These are phyloP conservation scores for Meta bourneti DNA, from an alignment of 2,888 invertebrate species.

Conservation along the genomic window DNA sequence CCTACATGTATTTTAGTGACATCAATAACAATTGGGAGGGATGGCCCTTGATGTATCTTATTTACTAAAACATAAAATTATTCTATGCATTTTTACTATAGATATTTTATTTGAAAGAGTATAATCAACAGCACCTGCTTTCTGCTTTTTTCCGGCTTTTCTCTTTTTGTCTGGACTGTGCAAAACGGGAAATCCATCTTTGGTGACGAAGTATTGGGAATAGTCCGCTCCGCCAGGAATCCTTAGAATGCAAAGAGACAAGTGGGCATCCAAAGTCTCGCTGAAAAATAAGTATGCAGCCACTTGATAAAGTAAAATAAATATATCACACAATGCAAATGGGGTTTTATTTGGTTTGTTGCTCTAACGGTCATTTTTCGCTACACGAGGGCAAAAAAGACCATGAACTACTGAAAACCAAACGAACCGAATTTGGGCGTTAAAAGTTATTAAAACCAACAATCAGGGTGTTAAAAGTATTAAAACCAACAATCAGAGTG, in stretches of 20 bases:
- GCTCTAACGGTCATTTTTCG: not conserved
- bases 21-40: too few species aligned
- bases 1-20: too few species aligned
- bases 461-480: too few species aligned
- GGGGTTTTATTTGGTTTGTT: not conserved
- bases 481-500: too few species aligned
- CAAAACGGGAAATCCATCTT: conserved; percentile 52
- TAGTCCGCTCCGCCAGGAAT: conserved; percentile 92
- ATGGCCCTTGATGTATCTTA: too few species aligned
- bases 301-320: not conserved
- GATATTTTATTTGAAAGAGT: too few species aligned
- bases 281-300: conserved; percentile 82
- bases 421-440: too few species aligned
- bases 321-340: too few species aligned
- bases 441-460: too few species aligned
- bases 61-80: too few species aligned
- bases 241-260: conserved; percentile 93
- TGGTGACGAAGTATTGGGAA: conserved; percentile 78
- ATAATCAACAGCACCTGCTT: not conserved
- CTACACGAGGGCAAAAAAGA: not conserved
- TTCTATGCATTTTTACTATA: too few species aligned
- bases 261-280: conserved; percentile 95
- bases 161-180: not conserved
- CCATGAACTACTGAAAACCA: too few species aligned
- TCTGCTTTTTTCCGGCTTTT: not conserved